phyloP scores from a whole-genome alignment of 2,113 vertebrate genomes.

The Passer montanus region DNA sequence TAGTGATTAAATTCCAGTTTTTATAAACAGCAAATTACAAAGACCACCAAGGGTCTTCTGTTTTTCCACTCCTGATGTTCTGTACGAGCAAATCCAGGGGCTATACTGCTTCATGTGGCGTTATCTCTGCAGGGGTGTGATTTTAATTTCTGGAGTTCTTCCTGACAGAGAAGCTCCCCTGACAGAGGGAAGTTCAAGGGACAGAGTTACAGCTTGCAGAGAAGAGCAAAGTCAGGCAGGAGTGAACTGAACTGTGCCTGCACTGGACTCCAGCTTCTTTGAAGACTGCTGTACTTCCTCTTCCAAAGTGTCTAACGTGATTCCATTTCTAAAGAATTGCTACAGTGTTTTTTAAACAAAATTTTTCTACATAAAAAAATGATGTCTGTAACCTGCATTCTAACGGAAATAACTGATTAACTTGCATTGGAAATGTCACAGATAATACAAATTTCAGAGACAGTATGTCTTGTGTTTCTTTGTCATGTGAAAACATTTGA shows the following conservation, averaged over 20 bases:
- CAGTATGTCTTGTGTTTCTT: neutral
- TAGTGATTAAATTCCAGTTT: neutral
- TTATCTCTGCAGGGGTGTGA: neutral
- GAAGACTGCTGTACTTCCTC: neutral
- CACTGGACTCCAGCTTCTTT: neutral
- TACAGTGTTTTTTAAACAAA: neutral
- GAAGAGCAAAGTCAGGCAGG: neutral
- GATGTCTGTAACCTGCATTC: neutral
- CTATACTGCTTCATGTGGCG: neutral
- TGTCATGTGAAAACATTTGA: neutral
- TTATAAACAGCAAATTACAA: neutral
- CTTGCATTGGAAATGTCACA: neutral
- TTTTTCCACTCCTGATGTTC: neutral
- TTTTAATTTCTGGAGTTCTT: neutral
- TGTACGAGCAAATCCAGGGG: neutral
- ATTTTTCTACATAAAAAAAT: neutral
- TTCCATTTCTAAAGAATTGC: accelerated
- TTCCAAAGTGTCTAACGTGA: neutral
- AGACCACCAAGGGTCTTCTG: neutral
- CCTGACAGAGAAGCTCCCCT: neutral
- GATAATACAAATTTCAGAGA: neutral
- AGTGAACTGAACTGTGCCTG: neutral
- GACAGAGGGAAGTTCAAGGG: neutral
- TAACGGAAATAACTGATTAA: neutral
- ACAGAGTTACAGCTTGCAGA: neutral